Percentiles rank a stretch among this genome's conserved stretches.
phyloP scores from a whole-genome alignment of 2,888 invertebrate genomes.

The Mythimna impura region DNA sequence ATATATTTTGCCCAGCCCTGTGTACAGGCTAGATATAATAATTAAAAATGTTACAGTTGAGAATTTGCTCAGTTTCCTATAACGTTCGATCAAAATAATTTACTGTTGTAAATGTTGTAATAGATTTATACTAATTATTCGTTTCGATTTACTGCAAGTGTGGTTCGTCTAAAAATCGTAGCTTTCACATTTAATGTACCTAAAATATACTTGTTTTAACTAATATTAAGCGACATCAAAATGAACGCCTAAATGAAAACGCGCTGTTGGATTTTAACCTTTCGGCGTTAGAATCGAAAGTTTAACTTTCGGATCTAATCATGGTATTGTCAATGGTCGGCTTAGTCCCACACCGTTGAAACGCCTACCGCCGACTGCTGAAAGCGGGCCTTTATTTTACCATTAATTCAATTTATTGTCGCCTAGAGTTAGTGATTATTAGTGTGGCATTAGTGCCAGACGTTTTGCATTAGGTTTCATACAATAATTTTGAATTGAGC shows the following conservation, averaged over 20 bases:
- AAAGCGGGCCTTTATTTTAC: neutral
- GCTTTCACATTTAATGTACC: neutral
- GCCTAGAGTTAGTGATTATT: neutral
- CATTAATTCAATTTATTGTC: neutral
- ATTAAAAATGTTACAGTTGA: too few species aligned
- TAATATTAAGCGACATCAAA: neutral
- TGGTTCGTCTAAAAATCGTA: neutral
- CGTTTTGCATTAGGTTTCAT: slow-evolving; percentile 3
- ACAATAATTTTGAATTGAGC: neutral
- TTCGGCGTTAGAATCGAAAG: neutral
- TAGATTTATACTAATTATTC: too few species aligned
- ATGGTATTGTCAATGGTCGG: neutral
- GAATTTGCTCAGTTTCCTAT: too few species aligned
- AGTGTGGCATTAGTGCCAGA: neutral
- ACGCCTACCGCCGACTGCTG: neutral
- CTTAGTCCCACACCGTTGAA: neutral
- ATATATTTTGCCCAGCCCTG: too few species aligned
- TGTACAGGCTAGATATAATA: too few species aligned
- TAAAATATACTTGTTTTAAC: neutral
- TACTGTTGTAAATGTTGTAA: too few species aligned
- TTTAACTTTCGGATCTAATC: neutral
- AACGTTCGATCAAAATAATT: too few species aligned
- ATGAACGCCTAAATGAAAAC: neutral
- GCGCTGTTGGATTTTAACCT: neutral
- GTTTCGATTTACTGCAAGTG: neutral